Conservation (phyloP, 2,888 invertebrate genomes). For the Limnephilus lunatus region DNA sequence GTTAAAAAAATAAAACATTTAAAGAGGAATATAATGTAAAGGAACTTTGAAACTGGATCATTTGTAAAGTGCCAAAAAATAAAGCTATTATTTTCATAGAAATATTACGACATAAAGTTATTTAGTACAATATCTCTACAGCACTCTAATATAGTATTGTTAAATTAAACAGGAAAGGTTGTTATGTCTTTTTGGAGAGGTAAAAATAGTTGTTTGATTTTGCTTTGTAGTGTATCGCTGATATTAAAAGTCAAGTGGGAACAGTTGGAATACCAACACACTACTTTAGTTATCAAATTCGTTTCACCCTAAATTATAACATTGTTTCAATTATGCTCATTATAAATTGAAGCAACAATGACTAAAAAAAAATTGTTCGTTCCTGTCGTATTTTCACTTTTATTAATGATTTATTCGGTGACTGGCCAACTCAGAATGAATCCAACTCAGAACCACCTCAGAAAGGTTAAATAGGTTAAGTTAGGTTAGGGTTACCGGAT, state of each 20-base stretch:
- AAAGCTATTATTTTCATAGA: not conserved
- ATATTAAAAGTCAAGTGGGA: not conserved
- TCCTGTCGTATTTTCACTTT: not conserved
- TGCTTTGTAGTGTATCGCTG: not conserved
- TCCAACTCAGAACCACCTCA: too few relatives aligned
- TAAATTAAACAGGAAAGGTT: not conserved
- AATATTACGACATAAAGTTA: not conserved
- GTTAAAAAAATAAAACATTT: not conserved
- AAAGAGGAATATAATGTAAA: not conserved
- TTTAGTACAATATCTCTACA: not conserved
- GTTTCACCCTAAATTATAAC: not conserved
- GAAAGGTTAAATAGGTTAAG: too few relatives aligned
- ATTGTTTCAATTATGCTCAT: too few relatives aligned
- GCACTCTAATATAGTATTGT: not conserved
- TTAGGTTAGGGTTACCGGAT: too few relatives aligned
- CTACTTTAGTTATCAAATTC: not conserved
- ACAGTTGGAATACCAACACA: not conserved
- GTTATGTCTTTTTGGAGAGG: not conserved
- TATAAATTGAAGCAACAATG: not conserved
- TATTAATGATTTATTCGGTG: too few relatives aligned
- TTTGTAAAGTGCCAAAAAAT: not conserved
- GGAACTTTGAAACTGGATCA: not conserved
- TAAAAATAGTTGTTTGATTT: not conserved
- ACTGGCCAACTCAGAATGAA: too few relatives aligned
- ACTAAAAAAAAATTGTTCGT: not conserved